Conservation (phyloP, 2,888 invertebrate genomes). For the Oscheius myriophilus region DNA sequence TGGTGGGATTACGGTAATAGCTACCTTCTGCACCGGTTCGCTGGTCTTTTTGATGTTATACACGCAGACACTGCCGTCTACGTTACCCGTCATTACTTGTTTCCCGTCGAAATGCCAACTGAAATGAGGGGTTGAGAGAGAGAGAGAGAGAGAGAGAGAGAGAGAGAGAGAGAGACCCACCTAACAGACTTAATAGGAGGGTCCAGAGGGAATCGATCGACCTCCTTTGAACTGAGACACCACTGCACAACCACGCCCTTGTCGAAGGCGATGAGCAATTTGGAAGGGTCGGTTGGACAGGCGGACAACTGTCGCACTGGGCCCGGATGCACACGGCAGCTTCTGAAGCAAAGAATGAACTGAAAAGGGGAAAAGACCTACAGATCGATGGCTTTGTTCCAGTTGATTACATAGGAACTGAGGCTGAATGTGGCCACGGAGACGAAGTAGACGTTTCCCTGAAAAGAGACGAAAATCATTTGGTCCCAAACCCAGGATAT, state of each 20-base stretch:
- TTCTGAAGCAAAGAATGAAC: slow-evolving; percentile 40
- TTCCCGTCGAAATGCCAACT: slow-evolving; percentile 98
- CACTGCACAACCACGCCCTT: slow-evolving; percentile 92
- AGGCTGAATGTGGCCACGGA: slow-evolving; percentile 94
- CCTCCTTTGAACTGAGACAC: slow-evolving; percentile 88
- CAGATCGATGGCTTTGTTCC: slow-evolving; percentile 99
- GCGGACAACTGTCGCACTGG: slow-evolving; percentile 93
- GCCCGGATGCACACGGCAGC: slow-evolving; percentile 89
- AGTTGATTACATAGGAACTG: slow-evolving; percentile 98
- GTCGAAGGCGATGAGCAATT: slow-evolving; percentile 90
- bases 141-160: too few relatives aligned
- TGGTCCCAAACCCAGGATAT: not conserved
- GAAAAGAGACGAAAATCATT: slow-evolving; percentile 58
- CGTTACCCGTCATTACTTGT: slow-evolving; percentile 91
- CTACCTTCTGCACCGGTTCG: slow-evolving; percentile 54
- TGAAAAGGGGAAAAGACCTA: slow-evolving; percentile 72
- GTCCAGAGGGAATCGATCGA: slow-evolving; percentile 76
- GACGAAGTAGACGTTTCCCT: slow-evolving; percentile 96
- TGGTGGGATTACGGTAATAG: not conserved
- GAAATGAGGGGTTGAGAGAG: not conserved
- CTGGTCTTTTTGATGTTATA: slow-evolving; percentile 82
- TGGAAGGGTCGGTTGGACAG: slow-evolving; percentile 84
- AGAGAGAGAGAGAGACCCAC: slow-evolving; percentile 19
- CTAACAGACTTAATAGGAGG: slow-evolving; percentile 61
- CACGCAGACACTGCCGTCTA: slow-evolving; percentile 92